Evolutionary conservation across 2,797 vertebrate genomes (phyloP).

Genomic region (Urosaurus nigricauda): DNA sequence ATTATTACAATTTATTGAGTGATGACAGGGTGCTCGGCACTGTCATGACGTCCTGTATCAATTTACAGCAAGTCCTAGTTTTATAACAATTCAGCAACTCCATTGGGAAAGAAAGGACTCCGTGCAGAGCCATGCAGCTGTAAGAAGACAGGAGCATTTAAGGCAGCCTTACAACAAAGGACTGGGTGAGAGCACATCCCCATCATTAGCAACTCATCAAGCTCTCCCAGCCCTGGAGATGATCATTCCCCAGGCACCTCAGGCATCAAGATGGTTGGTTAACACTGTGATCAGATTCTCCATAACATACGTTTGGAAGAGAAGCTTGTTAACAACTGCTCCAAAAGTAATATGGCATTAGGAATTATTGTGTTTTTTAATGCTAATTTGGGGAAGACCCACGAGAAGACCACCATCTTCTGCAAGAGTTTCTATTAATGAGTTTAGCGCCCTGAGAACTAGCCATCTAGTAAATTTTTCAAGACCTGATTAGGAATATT

Average conservation of each 20-base stretch:
- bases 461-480: conserved; percentile 73
- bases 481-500: conserved; percentile 73
- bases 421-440: conserved; percentile 65
- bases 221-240: conserved; percentile 31
- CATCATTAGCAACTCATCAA: conserved; percentile 36
- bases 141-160: neutral
- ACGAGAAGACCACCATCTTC: conserved; percentile 48
- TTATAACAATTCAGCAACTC: neutral
- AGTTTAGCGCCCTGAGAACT: conserved; percentile 68
- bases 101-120: rapidly evolving
- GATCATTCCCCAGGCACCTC: conserved; percentile 7
- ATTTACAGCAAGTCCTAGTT: neutral
- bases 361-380: conserved; percentile 50
- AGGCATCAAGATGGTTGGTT: conserved; percentile 22
- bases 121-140: rapidly evolving
- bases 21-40: conserved; percentile 33
- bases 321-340: conserved; percentile 48
- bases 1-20: conserved; percentile 51
- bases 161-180: neutral
- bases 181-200: neutral
- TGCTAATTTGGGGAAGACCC: conserved; percentile 52
- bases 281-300: conserved; percentile 50
- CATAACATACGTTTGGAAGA: neutral
- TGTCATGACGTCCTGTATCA: conserved; percentile 15
- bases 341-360: conserved; percentile 51